phyloP scores from a whole-genome alignment of 2,113 vertebrate species.

The Pelecanus crispus region DNA sequence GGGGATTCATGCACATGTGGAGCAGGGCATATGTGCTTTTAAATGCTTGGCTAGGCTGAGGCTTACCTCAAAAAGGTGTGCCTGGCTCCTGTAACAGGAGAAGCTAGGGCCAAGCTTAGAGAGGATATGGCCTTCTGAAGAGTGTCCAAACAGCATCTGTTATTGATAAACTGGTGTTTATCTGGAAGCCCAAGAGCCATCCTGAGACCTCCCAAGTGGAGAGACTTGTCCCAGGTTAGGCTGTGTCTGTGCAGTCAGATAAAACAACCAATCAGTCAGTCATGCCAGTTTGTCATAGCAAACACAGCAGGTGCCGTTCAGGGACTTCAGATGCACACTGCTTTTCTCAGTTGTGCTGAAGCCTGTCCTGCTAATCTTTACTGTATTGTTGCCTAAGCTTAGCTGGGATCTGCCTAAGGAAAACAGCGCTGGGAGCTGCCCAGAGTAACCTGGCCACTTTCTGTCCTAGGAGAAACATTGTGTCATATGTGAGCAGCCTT shows the following conservation, averaged over 20 bases:
- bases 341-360: not conserved
- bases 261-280: not conserved
- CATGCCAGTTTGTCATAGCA: not conserved
- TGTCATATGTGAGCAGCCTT: not conserved
- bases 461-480: not conserved
- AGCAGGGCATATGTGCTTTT: not conserved
- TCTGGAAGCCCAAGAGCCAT: not conserved
- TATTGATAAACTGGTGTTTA: not conserved
- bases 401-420: not conserved
- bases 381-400: not conserved
- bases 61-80: not conserved
- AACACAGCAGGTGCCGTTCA: not conserved
- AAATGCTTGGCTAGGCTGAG: not conserved
- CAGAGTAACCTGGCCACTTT: not conserved
- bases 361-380: not conserved
- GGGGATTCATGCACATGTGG: not conserved
- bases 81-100: not conserved
- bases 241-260: not conserved
- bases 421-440: not conserved
- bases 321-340: not conserved
- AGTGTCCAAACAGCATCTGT: not conserved
- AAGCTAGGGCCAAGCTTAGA: not conserved
- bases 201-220: slow-evolving; percentile 16
- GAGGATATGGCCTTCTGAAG: not conserved
- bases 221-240: not conserved